A percentile compares a stretch with the other conserved stretches of the same genome.
Conservation (phyloP, 2,888 invertebrate genomes). For the Anodontia alba region DNA sequence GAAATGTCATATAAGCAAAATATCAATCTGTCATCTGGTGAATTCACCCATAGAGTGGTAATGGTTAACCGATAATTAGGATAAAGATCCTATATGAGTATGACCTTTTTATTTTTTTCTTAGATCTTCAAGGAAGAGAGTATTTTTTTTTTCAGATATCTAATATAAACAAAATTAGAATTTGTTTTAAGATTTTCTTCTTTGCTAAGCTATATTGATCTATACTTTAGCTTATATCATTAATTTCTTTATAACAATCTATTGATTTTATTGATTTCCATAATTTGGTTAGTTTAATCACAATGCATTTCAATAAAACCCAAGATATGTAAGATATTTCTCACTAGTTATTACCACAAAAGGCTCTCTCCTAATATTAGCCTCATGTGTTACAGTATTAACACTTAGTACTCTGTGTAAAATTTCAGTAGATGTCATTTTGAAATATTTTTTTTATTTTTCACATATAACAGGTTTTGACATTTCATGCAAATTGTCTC, state of each 20-base stretch:
- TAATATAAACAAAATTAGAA: background rate
- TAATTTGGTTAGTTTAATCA: conserved; percentile 20
- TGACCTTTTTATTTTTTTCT: too few relatives aligned
- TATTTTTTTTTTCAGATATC: too few relatives aligned
- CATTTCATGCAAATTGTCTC: too few relatives aligned
- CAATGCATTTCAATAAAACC: conserved; percentile 15
- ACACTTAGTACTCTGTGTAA: background rate
- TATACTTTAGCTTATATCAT: background rate
- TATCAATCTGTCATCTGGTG: too few relatives aligned
- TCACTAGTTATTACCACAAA: background rate
- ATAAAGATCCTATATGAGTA: too few relatives aligned
- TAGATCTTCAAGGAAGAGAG: too few relatives aligned
- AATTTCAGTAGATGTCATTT: too few relatives aligned
- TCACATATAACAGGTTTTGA: too few relatives aligned
- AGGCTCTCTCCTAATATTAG: background rate
- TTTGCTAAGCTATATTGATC: background rate
- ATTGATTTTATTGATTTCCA: conserved; percentile 16
- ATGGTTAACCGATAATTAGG: too few relatives aligned
- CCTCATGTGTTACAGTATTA: conserved; percentile 5
- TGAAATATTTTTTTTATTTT: too few relatives aligned
- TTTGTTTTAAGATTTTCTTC: background rate
- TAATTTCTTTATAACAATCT: conserved; percentile 14
- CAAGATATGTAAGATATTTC: background rate
- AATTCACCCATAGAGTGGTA: too few relatives aligned
- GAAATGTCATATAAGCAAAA: too few relatives aligned